Base-by-base conservation (phyloP, 2,888 invertebrate species). In the Thumatha senex region DNA sequence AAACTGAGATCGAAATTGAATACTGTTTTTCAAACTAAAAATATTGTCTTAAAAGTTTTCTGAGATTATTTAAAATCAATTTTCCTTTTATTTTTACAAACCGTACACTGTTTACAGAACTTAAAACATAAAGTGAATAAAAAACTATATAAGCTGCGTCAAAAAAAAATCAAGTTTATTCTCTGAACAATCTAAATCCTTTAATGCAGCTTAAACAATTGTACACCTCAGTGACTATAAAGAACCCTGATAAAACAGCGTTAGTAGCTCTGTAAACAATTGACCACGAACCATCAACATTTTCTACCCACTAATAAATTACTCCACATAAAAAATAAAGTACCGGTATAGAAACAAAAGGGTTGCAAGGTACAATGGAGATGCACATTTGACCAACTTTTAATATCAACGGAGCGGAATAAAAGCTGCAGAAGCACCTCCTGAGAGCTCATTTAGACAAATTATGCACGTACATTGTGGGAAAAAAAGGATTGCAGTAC, bases 371-470 rank as follows among this genome's bases (percentile, higher is more conserved):
- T 68, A 85, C 82, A 84, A 84, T 84, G 67, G 67, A 54, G 73
- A 58, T 75, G 76, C 73, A 80, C 82, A 79, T 82, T 81, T 82
- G 82, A 82, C 78, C 78, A 82, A 83, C 76, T 85, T 84, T 84
- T 83, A 83, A 85, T 84, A 80, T 78, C 72, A 75, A 64, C 72
- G 72, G 74, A 58, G 76, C 65, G 70, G 79, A 80, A 82, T 83
- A 78, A 82, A 76, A 72, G 75, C 54, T 38, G 46, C n/a, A 46
- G 54, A 43, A 66, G 59, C 68, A 72, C 74, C 72, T 67, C 72
- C 61, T 58, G 72, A 65, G 75, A 74, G 80, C 82, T 84, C 84
- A 84, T 84, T 84, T 84, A 77, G 79, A 71, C 74, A 80, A 83
- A 84, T 81, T 84, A 84, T 79, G 76, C 78, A 72, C 73, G 74